These are phyloP conservation scores for Trachelus tabidus DNA, from an alignment of 2,888 invertebrate genomes.

Conservation along the genomic window DNA sequence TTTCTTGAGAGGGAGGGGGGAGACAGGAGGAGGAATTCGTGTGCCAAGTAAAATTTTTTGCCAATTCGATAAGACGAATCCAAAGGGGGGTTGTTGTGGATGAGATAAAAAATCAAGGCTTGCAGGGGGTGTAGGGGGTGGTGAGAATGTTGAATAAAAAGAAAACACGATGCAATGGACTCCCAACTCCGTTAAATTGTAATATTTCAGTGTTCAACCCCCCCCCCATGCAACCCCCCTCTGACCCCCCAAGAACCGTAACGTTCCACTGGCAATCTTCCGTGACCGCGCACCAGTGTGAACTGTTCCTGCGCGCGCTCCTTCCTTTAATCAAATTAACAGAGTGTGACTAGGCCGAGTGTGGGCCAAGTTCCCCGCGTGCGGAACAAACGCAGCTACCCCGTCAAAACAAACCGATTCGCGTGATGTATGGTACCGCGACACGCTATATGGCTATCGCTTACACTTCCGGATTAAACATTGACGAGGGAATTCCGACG, in stretches of 20 bases:
- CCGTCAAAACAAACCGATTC: constrained; percentile 5
- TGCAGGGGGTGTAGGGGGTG: too few species aligned
- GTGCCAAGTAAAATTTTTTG: too few species aligned
- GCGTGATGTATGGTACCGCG: constrained; percentile 14
- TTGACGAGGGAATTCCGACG: constrained; percentile 1
- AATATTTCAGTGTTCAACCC: constrained; percentile 30
- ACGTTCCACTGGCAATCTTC: background rate
- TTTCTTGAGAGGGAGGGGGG: too few species aligned
- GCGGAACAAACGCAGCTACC: constrained; percentile 3
- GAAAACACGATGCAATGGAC: constrained; percentile 12
- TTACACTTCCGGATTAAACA: constrained; percentile 13
- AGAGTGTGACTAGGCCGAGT: background rate
- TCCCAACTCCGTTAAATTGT: constrained; percentile 22
- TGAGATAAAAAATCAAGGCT: too few species aligned
- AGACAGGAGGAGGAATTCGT: too few species aligned
- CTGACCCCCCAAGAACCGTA: constrained; percentile 7
- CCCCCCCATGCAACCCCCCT: background rate
- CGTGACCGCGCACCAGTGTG: background rate
- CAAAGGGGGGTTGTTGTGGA: background rate
- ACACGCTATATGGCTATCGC: constrained; percentile 20
- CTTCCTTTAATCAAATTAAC: constrained; percentile 22
- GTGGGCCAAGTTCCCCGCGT: background rate
- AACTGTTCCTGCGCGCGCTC: background rate
- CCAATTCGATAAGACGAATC: background rate
- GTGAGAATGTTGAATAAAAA: too few species aligned